Percentiles rank a stretch among this genome's conserved stretches.
phyloP scores from a whole-genome alignment of 2,113 vertebrate species.

The Pyrgilauda ruficollis region DNA sequence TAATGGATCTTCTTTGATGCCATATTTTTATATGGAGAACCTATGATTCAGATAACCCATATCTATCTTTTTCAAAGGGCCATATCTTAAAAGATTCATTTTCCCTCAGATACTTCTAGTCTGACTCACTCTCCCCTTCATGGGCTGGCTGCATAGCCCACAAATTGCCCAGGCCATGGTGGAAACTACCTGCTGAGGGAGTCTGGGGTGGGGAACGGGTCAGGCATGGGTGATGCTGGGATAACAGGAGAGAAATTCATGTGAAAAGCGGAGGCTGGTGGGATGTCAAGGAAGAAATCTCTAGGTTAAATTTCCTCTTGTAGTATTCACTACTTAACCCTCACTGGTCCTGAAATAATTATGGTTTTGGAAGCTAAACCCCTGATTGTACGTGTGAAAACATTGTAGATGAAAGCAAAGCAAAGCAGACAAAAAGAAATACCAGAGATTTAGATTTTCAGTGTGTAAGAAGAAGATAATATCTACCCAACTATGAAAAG shows the following conservation, averaged over 20 bases:
- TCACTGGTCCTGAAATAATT: neutral
- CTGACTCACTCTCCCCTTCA: conserved; percentile 22
- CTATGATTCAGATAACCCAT: conserved; percentile 12
- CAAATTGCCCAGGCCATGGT: neutral
- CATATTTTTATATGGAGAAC: neutral
- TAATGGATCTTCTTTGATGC: conserved; percentile 49
- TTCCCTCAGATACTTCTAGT: neutral
- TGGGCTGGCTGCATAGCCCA: neutral
- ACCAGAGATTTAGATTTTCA: neutral
- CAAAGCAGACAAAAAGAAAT: neutral
- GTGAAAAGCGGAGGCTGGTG: neutral
- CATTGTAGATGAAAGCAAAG: neutral
- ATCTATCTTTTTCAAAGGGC: conserved; percentile 22
- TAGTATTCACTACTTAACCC: neutral
- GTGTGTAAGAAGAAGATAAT: neutral
- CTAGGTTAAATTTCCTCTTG: neutral
- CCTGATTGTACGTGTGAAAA: neutral
- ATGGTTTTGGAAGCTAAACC: neutral
- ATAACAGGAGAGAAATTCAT: neutral
- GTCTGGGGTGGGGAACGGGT: neutral
- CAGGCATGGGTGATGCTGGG: neutral
- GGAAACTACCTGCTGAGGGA: conserved; percentile 38
- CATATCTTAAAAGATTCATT: conserved; percentile 10
- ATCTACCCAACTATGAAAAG: neutral
- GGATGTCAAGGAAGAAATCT: neutral